Evolutionary conservation across 2,888 invertebrate species (phyloP).

Genomic region (Blastobasis adustella): DNA sequence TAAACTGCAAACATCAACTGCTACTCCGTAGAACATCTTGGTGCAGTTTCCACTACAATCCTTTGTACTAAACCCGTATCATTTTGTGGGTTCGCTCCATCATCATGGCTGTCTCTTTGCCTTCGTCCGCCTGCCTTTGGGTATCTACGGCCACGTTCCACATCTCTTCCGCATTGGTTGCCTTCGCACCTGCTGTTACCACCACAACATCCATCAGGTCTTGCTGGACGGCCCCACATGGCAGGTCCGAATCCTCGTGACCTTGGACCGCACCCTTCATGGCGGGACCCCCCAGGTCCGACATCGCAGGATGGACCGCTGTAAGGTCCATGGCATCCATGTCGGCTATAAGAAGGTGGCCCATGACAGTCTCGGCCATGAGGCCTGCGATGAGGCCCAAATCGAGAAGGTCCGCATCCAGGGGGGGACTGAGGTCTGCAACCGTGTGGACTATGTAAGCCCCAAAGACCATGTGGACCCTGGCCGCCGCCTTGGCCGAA

Average conservation of each 20-base stretch:
- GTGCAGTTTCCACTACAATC: conserved; percentile 20
- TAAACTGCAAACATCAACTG: too few relatives aligned
- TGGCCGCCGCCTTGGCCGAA: neutral
- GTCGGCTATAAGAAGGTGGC: neutral
- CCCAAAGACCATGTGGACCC: neutral
- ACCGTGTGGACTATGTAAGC: neutral
- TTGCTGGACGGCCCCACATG: conserved; percentile 3
- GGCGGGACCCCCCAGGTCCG: neutral
- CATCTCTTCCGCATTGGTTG: neutral
- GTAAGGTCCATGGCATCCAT: neutral
- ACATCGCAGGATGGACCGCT: too few relatives aligned
- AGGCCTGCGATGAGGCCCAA: neutral
- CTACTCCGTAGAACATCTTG: conserved; percentile 20
- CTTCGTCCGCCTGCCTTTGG: neutral
- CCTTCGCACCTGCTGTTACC: neutral
- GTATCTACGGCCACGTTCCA: neutral
- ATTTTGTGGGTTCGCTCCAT: neutral
- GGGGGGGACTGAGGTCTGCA: neutral
- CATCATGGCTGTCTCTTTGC: neutral
- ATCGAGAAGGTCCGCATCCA: neutral
- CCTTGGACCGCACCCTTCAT: neutral
- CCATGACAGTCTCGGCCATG: neutral
- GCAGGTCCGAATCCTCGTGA: neutral
- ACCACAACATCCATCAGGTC: neutral
- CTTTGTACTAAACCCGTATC: conserved; percentile 19